phyloP scores from a whole-genome alignment of 2,888 invertebrate genomes.

The Idaea biselata region DNA sequence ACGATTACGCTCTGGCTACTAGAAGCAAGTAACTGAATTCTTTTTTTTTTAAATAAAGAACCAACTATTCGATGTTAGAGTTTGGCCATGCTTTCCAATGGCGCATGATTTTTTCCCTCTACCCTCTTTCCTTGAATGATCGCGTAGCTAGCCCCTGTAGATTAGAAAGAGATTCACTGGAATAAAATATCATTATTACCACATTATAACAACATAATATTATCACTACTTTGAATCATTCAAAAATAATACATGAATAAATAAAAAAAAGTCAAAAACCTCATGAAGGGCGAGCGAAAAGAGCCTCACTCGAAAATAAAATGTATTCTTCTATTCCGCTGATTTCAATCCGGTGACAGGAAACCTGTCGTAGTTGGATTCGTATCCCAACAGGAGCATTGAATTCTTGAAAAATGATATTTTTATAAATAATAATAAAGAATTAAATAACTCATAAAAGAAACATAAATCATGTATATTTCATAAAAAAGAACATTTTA shows the following conservation, averaged over 20 bases:
- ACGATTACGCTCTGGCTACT: constrained; percentile 79
- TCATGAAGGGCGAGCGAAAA: no score
- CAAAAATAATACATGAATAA: not conserved
- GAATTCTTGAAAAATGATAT: no score
- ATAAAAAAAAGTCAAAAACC: not conserved
- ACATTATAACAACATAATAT: constrained; percentile 21
- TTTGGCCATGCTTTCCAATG: constrained; percentile 29
- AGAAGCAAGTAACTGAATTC: constrained; percentile 76
- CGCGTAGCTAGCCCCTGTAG: constrained; percentile 69
- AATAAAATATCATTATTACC: constrained; percentile 33
- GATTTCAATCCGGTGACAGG: no score
- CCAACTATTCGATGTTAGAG: constrained; percentile 63
- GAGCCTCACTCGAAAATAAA: no score
- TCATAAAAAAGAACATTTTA: no score
- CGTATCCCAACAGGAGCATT: no score
- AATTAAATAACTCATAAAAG: no score
- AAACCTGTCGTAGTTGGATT: no score
- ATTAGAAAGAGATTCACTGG: constrained; percentile 72
- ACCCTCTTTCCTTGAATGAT: constrained; percentile 61
- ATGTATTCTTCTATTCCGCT: no score
- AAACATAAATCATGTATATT: no score
- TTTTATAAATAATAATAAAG: no score
- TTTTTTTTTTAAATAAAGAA: constrained; percentile 39
- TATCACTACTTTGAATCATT: not conserved
- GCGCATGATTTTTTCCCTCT: constrained; percentile 31